Base-by-base conservation (phyloP, 37 sponge, comb jelly and placozoan genomes). In the Theonella swinhoei region DNA sequence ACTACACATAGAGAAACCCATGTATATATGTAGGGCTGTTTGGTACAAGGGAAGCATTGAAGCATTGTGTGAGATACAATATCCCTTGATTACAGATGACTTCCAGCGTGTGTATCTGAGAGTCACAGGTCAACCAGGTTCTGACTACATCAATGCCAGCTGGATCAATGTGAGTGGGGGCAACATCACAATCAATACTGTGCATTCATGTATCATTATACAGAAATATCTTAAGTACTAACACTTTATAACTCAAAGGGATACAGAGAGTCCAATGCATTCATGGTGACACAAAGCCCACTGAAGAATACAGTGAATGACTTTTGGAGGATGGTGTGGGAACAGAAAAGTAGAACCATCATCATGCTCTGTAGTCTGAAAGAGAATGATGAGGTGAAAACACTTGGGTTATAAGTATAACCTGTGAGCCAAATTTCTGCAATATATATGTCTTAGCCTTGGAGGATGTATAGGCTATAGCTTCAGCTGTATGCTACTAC, bases 251-350 rank as follows among this genome's bases (percentile, higher is more conserved):
- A 47, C n/a, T n/a, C n/a, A n/a, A 17, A 85, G 85, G 85, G 85
- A 3, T 85, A 85, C 85, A 85, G 76, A 37, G 62, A 77, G 64
- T 40, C 54, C 19, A 85, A 69, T 47, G 70, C 71, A 5, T 85
- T 68, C 78, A 68, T 85, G 29, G 85, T 42, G 40, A 69, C 85
- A 24, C 85, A 85, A 54, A 70, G 60, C 68, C 85, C 85, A 19
- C 70, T 85, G 39, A 38, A 85, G 61, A 58, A 64, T 71, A 85
- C 85, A 22, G 71, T 77, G 35, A 35, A 70, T n/a, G 78, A 76
- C 54, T 77, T 85, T 39, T 85, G 85, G 85, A 76, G 72, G 77
- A 85, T 85, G 85, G 61, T 77, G 61, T 47, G 43, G 70, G 78
- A 85, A 35, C 29, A 34, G 25, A 26, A 68, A 62, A 59, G 70